Evolutionary conservation across 2,113 vertebrate species (phyloP), one percentile per base, ranked within the genome.

Genomic region (Saimiri boliviensis): DNA sequence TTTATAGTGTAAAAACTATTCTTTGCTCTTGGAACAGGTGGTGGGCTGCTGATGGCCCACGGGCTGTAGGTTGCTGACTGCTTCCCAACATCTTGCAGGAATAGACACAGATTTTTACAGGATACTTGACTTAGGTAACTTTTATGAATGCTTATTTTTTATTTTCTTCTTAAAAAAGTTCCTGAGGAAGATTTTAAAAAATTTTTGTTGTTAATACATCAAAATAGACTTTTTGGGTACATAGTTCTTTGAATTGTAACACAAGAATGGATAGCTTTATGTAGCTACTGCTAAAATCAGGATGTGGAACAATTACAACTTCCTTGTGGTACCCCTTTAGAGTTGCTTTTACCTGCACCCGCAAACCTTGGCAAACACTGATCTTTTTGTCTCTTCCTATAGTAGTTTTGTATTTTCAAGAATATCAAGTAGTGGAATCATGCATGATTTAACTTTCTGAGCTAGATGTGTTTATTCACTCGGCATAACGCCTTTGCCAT

Each of bases 281-380:
- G 9, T 37, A 40, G n/a, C 14, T 5, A 27, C 23, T n/a, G 45
- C 19, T 32, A 20, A 32, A 63, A 20, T 87, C 20, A 73, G 52
- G 49, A 42, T 45, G 4, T 16, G 7, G 40, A 77, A 7, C 35
- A n/a, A 9, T 66, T 54, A 20, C 13, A 19, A 47, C 32, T 80
- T 58, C 47, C 20, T 56, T 25, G 16, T 23, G 17, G 30, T 35
- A 32, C 17, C 23, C 9, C 47, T 25, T 45, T 13, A 5, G 17
- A 42, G 40, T 23, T 13, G 5, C 14, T 3, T 40, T 16, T 7
- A 3, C 32, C 25, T 3, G 4, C 1, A 32, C 16, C 14, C 19
- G 0, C 9, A 60, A 49, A 7, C 49, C 74, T 83, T 80, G 63
- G 11, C 45, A 71, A 27, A 30, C 10, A 35, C 16, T 32, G 17